Conservation (phyloP, 1,140 invertebrate genomes). For the Zaprionus gabonicus region DNA sequence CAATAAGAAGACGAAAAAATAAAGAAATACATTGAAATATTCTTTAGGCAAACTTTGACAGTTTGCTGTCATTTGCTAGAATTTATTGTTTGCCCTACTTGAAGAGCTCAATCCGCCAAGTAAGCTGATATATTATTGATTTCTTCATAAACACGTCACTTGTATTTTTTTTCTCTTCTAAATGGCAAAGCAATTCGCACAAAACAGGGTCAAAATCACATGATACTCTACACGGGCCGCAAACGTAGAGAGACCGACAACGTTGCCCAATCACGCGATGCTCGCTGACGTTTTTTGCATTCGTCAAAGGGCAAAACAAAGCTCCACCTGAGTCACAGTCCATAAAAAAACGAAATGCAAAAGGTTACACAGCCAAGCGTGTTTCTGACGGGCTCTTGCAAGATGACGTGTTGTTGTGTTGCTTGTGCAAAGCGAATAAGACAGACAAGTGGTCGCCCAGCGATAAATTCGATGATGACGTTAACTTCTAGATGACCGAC, state of each 20-base stretch:
- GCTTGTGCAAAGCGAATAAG: background rate
- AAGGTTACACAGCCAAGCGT: constrained; percentile 52
- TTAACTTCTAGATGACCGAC: constrained; percentile 32
- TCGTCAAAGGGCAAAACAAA: constrained; percentile 45
- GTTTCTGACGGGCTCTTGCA: background rate
- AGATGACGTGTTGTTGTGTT: constrained; percentile 51
- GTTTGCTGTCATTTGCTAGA: background rate
- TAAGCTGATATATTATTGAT: constrained; percentile 57
- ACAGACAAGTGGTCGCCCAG: constrained; percentile 61
- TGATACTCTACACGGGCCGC: constrained; percentile 27
- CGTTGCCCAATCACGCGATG: constrained; percentile 66
- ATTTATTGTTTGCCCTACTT: background rate
- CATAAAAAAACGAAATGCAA: constrained; percentile 60
- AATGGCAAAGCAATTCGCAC: constrained; percentile 1
- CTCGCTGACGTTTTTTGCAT: constrained; percentile 53
- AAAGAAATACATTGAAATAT: background rate
- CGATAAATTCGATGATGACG: constrained; percentile 40
- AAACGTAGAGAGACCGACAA: constrained; percentile 18
- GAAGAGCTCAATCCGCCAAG: constrained; percentile 1
- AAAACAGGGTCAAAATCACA: constrained; percentile 69
- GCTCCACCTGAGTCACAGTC: constrained; percentile 54
- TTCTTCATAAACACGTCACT: constrained; percentile 30
- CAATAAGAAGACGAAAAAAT: background rate
- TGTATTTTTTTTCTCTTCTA: background rate
- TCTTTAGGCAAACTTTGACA: background rate